Percentiles rank a stretch among this genome's conserved stretches.
Conservation (phyloP, 2,888 invertebrate genomes). For the Leistus spinibarbis region DNA sequence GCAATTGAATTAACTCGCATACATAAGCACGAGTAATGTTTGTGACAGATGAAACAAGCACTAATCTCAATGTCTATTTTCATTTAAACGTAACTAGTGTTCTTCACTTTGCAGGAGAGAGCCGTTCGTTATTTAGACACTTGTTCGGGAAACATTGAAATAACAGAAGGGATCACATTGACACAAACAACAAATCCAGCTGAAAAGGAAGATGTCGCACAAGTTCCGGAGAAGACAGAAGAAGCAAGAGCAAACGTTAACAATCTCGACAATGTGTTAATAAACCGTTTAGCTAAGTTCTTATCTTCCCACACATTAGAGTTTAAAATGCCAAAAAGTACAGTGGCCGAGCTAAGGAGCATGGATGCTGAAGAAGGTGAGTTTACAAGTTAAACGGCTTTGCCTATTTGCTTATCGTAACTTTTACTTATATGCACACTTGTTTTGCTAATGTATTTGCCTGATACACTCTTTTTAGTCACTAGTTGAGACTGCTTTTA, state of each 20-base stretch:
- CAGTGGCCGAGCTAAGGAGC: conserved; percentile 76
- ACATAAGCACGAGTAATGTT: not conserved
- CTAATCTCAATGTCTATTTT: not conserved
- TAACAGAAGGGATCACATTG: conserved; percentile 68
- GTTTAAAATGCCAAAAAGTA: conserved; percentile 77
- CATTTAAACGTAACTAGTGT: conserved; percentile 25
- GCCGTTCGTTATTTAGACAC: conserved; percentile 72
- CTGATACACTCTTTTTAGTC: not conserved
- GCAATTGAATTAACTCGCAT: too few relatives aligned
- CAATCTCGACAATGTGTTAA: conserved; percentile 72
- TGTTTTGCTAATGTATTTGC: not conserved
- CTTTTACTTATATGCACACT: not conserved
- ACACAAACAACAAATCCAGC: conserved; percentile 59
- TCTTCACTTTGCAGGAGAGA: conserved; percentile 65
- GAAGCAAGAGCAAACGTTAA: conserved; percentile 75
- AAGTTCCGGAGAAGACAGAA: conserved; percentile 62
- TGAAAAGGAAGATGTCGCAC: conserved; percentile 42
- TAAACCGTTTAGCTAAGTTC: conserved; percentile 77
- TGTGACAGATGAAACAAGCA: not conserved
- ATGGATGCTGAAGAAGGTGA: conserved; percentile 76
- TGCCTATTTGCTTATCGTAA: not conserved
- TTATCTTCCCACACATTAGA: conserved; percentile 80
- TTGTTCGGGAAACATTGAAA: conserved; percentile 64
- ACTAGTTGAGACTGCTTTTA: not conserved
- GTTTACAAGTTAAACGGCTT: not conserved